Percentiles rank a stretch among this genome's conserved stretches.
Conservation (phyloP, 2,113 vertebrate genomes). For the Blennius ocellaris region DNA sequence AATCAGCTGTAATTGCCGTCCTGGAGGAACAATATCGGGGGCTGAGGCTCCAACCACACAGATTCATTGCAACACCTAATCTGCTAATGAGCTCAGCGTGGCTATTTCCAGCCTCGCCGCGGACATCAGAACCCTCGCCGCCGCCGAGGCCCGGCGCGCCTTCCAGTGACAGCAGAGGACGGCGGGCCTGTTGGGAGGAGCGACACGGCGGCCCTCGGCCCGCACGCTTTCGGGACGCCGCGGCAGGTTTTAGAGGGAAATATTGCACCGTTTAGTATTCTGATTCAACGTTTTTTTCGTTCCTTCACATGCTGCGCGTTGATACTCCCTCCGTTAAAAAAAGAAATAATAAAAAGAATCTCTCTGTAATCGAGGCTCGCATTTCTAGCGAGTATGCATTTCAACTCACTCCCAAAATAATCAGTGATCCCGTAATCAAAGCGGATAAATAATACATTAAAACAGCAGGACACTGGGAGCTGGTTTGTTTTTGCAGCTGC, state of each 20-base stretch:
- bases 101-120: slow-evolving; percentile 86
- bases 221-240: slow-evolving; percentile 54
- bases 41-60: slow-evolving; percentile 83
- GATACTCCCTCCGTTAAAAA: neutral
- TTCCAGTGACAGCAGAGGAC: slow-evolving; percentile 88
- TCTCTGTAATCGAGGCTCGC: slow-evolving; percentile 20
- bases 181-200: slow-evolving; percentile 69
- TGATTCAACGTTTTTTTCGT: slow-evolving; percentile 40
- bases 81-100: slow-evolving; percentile 90
- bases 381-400: slow-evolving; percentile 5
- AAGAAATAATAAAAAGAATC: neutral
- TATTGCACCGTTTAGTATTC: slow-evolving; percentile 36
- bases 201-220: slow-evolving; percentile 58
- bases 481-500: slow-evolving; percentile 41
- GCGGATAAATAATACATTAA: slow-evolving; percentile 31
- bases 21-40: slow-evolving; percentile 88
- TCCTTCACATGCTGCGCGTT: slow-evolving; percentile 13
- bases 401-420: slow-evolving; percentile 11
- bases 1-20: slow-evolving; percentile 94
- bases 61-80: slow-evolving; percentile 91
- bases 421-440: slow-evolving; percentile 13
- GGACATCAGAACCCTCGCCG: slow-evolving; percentile 67
- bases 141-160: slow-evolving; percentile 79
- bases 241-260: slow-evolving; percentile 40
- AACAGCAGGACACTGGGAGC: slow-evolving; percentile 1